A percentile compares a stretch with the other conserved stretches of the same genome.
Evolutionary conservation across 1,140 invertebrate genomes (phyloP).

Genomic region (Neuroterus valhalla): DNA sequence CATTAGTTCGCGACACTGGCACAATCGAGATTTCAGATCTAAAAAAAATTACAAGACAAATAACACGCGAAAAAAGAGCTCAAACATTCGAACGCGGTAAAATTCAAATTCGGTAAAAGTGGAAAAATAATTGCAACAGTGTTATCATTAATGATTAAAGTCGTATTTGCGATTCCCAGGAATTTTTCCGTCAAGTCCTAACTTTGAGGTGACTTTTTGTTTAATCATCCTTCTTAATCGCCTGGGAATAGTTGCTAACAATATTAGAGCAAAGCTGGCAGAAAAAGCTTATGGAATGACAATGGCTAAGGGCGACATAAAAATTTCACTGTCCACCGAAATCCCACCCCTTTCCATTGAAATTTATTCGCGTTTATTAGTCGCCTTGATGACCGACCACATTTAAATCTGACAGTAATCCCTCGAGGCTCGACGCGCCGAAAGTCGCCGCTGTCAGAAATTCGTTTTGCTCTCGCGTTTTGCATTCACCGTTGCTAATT

Average conservation of each 20-base stretch:
- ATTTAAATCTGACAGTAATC: constrained; percentile 63
- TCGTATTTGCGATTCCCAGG: constrained; percentile 36
- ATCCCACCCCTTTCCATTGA: constrained; percentile 25
- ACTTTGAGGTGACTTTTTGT: constrained; percentile 7
- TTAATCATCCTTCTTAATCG: constrained; percentile 26
- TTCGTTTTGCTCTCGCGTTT: constrained; percentile 33
- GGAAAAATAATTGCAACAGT: too few relatives aligned
- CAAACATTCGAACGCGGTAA: too few relatives aligned
- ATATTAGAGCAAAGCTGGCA: constrained; percentile 22
- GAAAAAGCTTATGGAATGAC: constrained; percentile 17
- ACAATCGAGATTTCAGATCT: too few relatives aligned
- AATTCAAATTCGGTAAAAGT: background rate
- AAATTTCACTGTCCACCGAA: constrained; percentile 22
- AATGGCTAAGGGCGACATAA: constrained; percentile 1
- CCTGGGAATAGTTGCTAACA: constrained; percentile 26
- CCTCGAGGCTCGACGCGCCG: constrained; percentile 38
- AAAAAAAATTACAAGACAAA: too few relatives aligned
- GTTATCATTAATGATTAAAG: constrained; percentile 39
- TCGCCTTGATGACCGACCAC: constrained; percentile 49
- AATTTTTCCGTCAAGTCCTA: background rate
- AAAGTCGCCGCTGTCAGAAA: constrained; percentile 32
- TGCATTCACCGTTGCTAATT: constrained; percentile 19
- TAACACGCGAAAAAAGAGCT: too few relatives aligned
- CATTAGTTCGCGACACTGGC: too few relatives aligned
- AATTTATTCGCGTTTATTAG: constrained; percentile 43